Conservation (phyloP, 2,797 vertebrate genomes). For the Xenopus petersii region DNA sequence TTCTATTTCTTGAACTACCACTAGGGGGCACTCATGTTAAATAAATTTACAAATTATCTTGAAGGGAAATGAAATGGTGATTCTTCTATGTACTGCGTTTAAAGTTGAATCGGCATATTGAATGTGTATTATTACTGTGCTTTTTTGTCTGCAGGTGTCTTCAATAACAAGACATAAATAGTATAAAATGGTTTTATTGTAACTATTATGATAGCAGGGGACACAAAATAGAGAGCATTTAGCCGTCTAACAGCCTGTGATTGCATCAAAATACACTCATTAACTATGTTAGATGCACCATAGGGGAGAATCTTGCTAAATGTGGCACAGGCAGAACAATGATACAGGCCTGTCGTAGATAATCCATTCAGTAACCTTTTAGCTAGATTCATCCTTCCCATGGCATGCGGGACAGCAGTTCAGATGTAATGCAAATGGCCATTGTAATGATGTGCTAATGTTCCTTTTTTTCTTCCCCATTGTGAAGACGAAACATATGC, state of each 20-base stretch:
- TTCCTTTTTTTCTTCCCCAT: constrained; percentile 19
- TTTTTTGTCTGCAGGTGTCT: constrained; percentile 46
- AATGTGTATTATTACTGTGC: constrained; percentile 33
- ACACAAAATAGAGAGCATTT: constrained; percentile 20
- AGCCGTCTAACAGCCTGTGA: constrained; percentile 35
- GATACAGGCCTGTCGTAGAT: constrained; percentile 20
- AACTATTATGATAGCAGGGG: constrained; percentile 48
- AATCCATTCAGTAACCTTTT: constrained; percentile 36
- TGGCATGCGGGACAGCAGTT: neutral
- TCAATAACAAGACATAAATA: constrained; percentile 46
- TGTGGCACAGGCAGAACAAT: constrained; percentile 17
- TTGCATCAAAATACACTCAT: constrained; percentile 40
- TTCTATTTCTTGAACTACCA: neutral
- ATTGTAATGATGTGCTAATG: constrained; percentile 45
- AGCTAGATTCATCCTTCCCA: constrained; percentile 16
- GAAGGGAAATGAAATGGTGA: neutral
- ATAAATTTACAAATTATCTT: neutral
- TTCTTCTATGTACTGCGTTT: neutral
- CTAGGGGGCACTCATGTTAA: constrained; percentile 39
- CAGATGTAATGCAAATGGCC: constrained; percentile 36
- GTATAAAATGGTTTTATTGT: constrained; percentile 44
- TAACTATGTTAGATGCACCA: constrained; percentile 36
- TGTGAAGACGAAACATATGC: constrained; percentile 29
- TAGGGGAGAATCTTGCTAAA: constrained; percentile 34
- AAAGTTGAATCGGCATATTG: constrained; percentile 36